Evolutionary conservation across 1,140 invertebrate species (phyloP).

Genomic region (Laodelphax striatellus): DNA sequence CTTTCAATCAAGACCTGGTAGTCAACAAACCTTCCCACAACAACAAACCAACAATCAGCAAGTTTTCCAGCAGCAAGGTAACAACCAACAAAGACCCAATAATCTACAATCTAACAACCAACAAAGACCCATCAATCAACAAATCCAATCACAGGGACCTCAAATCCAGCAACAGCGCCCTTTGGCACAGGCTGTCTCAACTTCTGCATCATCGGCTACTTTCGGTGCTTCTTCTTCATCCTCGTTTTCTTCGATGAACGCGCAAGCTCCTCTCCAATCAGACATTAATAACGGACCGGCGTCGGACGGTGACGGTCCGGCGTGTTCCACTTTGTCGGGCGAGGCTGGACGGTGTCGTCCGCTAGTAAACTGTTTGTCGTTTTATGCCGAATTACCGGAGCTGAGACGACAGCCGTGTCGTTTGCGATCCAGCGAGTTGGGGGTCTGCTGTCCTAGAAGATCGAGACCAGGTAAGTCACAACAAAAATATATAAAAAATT

Average conservation of each 20-base stretch:
- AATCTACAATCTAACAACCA: conserved; percentile 3
- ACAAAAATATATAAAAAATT: no score
- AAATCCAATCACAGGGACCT: neutral
- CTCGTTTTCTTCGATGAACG: neutral
- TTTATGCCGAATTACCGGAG: conserved; percentile 35
- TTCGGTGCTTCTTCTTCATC: neutral
- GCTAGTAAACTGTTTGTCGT: conserved; percentile 33
- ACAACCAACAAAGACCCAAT: neutral
- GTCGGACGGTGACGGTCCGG: neutral
- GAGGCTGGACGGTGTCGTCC: conserved; percentile 30
- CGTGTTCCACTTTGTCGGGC: conserved; percentile 21
- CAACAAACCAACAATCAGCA: neutral
- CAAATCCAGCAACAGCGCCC: no score
- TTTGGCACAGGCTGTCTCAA: neutral
- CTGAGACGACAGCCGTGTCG: conserved; percentile 33
- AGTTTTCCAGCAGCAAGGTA: neutral
- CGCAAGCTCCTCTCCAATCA: neutral
- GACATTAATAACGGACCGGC: neutral
- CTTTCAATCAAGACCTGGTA: neutral
- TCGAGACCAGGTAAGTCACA: conserved; percentile 14
- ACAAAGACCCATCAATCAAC: neutral
- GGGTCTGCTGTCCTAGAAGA: conserved; percentile 33
- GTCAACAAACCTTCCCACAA: neutral
- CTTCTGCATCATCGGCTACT: neutral
- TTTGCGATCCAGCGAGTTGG: conserved; percentile 27